Percentiles rank a stretch among this genome's conserved stretches.
Conservation (phyloP, 2,888 invertebrate species). For the Apamea sordens region DNA sequence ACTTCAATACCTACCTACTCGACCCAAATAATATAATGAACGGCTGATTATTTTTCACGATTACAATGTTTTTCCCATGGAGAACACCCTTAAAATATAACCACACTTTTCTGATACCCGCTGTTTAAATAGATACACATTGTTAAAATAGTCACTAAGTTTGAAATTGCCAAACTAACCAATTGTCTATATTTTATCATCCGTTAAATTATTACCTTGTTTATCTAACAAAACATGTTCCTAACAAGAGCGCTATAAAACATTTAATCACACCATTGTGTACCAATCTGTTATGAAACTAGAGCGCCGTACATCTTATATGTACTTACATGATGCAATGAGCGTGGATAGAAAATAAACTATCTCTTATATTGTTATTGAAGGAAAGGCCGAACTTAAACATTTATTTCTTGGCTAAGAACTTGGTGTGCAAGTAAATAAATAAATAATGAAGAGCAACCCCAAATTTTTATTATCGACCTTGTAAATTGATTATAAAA, state of each 20-base stretch:
- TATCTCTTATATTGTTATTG: background rate
- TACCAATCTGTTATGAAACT: constrained; percentile 68
- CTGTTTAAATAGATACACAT: background rate
- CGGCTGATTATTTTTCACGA: background rate
- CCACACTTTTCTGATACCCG: background rate
- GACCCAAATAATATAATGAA: too few relatives aligned
- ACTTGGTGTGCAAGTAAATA: background rate
- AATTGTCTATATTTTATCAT: constrained; percentile 14
- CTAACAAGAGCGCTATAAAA: constrained; percentile 34
- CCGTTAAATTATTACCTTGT: constrained; percentile 19
- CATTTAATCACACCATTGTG: constrained; percentile 62
- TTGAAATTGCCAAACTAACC: constrained; percentile 4
- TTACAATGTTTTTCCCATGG: background rate
- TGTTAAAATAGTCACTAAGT: background rate
- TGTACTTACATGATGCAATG: constrained; percentile 35
- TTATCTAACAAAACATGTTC: constrained; percentile 19
- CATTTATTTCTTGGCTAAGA: background rate
- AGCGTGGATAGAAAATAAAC: constrained; percentile 36
- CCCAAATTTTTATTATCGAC: background rate
- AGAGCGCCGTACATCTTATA: constrained; percentile 56
- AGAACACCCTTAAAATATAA: background rate
- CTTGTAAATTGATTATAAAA: background rate
- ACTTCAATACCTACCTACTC: too few relatives aligned
- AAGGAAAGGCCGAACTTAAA: background rate
- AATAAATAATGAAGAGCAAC: background rate